These are phyloP conservation scores for Pseudomyrmex sp. DNA, from an alignment of 1,140 invertebrate genomes.

Conservation along the genomic window DNA sequence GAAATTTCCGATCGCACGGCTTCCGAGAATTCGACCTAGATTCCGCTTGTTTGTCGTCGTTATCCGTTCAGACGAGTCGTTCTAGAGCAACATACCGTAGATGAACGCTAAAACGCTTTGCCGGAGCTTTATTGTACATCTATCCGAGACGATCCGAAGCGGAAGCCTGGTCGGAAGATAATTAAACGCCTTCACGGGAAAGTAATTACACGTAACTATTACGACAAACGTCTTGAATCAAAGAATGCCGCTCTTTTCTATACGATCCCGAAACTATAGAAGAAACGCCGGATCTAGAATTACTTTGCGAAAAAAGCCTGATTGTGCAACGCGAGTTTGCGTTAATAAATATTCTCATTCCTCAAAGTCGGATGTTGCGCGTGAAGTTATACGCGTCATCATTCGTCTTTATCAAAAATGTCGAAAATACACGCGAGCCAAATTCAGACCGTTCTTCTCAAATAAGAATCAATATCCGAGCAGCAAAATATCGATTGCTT, in stretches of 20 bases:
- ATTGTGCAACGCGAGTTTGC: background rate
- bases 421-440: slow-evolving; percentile 19
- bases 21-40: slow-evolving; percentile 50
- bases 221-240: background rate
- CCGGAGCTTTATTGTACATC: slow-evolving; percentile 11
- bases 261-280: background rate
- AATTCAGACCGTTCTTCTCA: background rate
- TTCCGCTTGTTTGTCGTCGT: slow-evolving; percentile 46
- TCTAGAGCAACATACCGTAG: slow-evolving; percentile 13
- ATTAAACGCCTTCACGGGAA: slow-evolving; percentile 33
- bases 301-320: too few species aligned
- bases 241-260: background rate
- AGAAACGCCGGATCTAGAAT: background rate
- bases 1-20: slow-evolving; percentile 63
- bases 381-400: slow-evolving; percentile 27
- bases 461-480: slow-evolving; percentile 25
- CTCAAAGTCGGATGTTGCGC: too few species aligned
- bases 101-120: background rate
- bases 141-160: slow-evolving; percentile 19
- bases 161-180: slow-evolving; percentile 6
- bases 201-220: slow-evolving; percentile 40
- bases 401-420: slow-evolving; percentile 50
- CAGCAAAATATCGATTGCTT: slow-evolving; percentile 47
- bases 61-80: slow-evolving; percentile 9
- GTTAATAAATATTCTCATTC: background rate